Percentiles rank a stretch among this genome's conserved stretches.
Evolutionary conservation across 2,113 vertebrate genomes (phyloP).

Genomic region (Pelodiscus sinensis): DNA sequence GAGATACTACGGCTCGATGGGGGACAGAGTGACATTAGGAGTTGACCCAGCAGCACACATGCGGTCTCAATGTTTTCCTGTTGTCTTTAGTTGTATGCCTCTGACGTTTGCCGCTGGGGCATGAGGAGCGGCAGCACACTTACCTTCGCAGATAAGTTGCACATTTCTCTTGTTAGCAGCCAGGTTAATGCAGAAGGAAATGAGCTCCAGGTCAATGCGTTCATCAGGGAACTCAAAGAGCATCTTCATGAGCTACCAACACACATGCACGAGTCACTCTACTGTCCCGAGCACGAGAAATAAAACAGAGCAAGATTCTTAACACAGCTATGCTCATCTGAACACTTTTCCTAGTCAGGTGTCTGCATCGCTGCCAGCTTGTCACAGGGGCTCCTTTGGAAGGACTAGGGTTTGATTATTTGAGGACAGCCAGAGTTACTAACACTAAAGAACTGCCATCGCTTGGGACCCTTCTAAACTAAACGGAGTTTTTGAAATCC

Average conservation of each 20-base stretch:
- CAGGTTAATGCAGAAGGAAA: slow-evolving; percentile 97
- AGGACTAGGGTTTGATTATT: not conserved
- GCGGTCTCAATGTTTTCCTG: not conserved
- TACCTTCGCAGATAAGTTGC: slow-evolving; percentile 95
- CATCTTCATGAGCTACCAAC: slow-evolving; percentile 92
- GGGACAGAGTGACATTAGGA: not conserved
- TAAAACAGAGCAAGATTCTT: not conserved
- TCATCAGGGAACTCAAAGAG: slow-evolving; percentile 88
- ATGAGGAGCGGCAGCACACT: not conserved
- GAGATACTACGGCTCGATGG: not conserved
- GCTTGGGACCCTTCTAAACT: slow-evolving; percentile 1
- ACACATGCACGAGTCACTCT: slow-evolving; percentile 30
- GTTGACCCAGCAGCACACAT: not conserved
- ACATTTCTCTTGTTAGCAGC: slow-evolving; percentile 96
- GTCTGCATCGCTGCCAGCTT: not conserved
- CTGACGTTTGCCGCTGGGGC: not conserved
- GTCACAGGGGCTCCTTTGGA: not conserved
- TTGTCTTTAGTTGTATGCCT: not conserved
- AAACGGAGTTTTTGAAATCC: not conserved
- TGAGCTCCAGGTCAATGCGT: slow-evolving; percentile 89
- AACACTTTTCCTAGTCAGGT: not conserved
- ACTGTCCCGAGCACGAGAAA: not conserved
- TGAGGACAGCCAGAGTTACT: not conserved
- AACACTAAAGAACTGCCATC: not conserved
- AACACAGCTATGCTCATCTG: not conserved